phyloP scores from a whole-genome alignment of 2,113 vertebrate genomes.

The Sander vitreus region DNA sequence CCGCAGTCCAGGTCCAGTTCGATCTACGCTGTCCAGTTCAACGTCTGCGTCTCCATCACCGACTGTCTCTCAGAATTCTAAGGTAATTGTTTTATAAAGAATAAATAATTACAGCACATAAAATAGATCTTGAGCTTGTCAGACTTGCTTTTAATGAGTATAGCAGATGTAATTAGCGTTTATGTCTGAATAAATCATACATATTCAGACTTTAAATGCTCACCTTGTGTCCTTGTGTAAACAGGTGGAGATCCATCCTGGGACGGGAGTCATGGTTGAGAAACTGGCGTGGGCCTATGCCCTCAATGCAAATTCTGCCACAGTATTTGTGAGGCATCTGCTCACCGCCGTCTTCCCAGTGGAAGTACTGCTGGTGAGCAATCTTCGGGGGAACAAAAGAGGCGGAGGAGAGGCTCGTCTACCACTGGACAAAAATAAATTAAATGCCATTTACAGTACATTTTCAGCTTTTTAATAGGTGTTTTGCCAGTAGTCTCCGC shows the following conservation, averaged over 20 bases:
- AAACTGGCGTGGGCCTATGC: constrained; percentile 7
- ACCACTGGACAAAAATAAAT: constrained; percentile 17
- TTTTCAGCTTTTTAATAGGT: not conserved
- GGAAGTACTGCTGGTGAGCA: constrained; percentile 21
- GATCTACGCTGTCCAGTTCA: not conserved
- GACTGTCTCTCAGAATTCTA: too few relatives aligned
- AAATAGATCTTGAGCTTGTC: too few relatives aligned
- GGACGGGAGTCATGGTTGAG: constrained; percentile 22
- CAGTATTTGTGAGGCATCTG: constrained; percentile 32
- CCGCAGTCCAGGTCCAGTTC: constrained; percentile 3
- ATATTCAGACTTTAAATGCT: constrained; percentile 8
- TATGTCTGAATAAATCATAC: constrained; percentile 7
- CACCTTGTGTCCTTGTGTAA: constrained; percentile 15
- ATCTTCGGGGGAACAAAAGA: constrained; percentile 13
- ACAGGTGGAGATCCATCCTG: constrained; percentile 31
- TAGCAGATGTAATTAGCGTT: not conserved
- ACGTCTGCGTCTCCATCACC: not conserved
- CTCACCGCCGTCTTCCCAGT: constrained; percentile 21
- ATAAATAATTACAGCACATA: too few relatives aligned
- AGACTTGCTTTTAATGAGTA: too few relatives aligned
- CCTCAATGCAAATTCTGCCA: constrained; percentile 13
- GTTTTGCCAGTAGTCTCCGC: not conserved
- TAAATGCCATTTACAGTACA: constrained; percentile 17
- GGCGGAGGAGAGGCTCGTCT: constrained; percentile 10
- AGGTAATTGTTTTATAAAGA: too few relatives aligned